Evolutionary conservation across 2,113 vertebrate genomes (phyloP).

Genomic region (Notarius quadriscutis): DNA sequence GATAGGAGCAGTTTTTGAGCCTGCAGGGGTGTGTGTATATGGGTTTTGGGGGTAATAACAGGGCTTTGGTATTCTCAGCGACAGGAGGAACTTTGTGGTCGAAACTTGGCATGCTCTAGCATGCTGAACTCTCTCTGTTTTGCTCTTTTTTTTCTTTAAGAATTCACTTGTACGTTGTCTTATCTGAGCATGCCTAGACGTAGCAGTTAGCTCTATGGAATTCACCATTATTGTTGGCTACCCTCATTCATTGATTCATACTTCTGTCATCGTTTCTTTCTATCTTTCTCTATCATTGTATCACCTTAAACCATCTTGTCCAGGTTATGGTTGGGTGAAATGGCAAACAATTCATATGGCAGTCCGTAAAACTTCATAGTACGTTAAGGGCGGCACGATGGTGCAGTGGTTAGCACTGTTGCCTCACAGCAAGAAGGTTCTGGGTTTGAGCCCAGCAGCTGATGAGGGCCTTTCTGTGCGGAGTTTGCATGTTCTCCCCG

Average conservation of each 20-base stretch:
- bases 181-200: slow-evolving; percentile 48
- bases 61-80: slow-evolving; percentile 70
- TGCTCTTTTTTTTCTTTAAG: slow-evolving; percentile 54
- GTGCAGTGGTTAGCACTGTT: no score
- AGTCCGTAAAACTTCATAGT: background rate
- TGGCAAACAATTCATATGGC: background rate
- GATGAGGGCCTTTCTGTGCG: no score
- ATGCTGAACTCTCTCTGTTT: slow-evolving; percentile 60
- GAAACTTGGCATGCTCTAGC: slow-evolving; percentile 74
- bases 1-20: slow-evolving; percentile 58
- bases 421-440: no score
- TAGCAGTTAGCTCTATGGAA: slow-evolving; percentile 39
- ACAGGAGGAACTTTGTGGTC: slow-evolving; percentile 73
- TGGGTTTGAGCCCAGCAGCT: no score
- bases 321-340: background rate
- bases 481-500: no score
- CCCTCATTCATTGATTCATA: slow-evolving; percentile 19
- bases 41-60: slow-evolving; percentile 71
- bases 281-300: slow-evolving; percentile 29
- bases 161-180: slow-evolving; percentile 12
- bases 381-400: no score
- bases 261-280: slow-evolving; percentile 2
- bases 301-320: slow-evolving; percentile 13
- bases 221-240: slow-evolving; percentile 19
- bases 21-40: slow-evolving; percentile 58